Evolutionary conservation across 2,113 vertebrate genomes (phyloP).

Genomic region (Syrrhaptes paradoxus): DNA sequence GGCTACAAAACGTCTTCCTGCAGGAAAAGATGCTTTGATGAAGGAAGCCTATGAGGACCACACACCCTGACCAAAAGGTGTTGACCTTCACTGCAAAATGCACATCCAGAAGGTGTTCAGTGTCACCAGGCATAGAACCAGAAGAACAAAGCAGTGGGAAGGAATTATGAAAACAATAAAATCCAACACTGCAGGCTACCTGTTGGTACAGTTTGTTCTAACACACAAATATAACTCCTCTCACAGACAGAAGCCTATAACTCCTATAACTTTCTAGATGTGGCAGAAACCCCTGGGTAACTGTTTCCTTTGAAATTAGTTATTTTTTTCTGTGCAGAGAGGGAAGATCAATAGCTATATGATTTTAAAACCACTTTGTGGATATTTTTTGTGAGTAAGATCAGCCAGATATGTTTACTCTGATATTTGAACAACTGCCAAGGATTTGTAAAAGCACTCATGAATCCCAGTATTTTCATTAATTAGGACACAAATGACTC

Average conservation of each 20-base stretch:
- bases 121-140: not conserved
- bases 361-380: constrained; percentile 1
- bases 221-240: not conserved
- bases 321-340: not conserved
- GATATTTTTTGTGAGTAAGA: not conserved
- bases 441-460: not conserved
- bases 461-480: not conserved
- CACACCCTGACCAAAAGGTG: not conserved
- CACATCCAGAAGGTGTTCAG: not conserved
- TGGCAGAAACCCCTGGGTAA: not conserved
- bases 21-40: not conserved
- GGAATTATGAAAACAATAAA: not conserved
- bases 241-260: not conserved
- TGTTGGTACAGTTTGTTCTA: not conserved
- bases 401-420: not conserved
- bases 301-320: constrained; percentile 2
- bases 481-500: not conserved
- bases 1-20: not conserved
- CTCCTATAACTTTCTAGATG: not conserved
- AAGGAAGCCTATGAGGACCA: not conserved
- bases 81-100: not conserved
- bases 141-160: not conserved
- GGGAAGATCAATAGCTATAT: constrained; percentile 10
- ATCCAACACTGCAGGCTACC: not conserved
- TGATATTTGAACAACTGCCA: not conserved